Base-by-base conservation (phyloP, 2,113 vertebrate genomes). In the Beaufortia kweichowensis region DNA sequence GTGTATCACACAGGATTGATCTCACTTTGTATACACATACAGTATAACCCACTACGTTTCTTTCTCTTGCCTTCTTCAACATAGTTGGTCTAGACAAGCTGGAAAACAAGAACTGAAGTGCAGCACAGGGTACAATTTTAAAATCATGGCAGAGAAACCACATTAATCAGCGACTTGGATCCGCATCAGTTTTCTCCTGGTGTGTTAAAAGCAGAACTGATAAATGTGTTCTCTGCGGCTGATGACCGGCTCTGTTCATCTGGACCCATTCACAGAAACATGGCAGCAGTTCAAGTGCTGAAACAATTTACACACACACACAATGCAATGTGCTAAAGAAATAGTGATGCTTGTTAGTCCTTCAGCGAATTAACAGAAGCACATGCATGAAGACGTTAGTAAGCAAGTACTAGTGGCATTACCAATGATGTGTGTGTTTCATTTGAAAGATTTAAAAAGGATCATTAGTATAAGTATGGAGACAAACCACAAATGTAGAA, bases 91-190 rank as follows among this genome's bases (percentile, higher is more conserved):
- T 48, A 11, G 46, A 78, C 48, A 72, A 43, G 79, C 50, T 19
- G 64, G 77, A 66, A 60, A 71, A 60, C 70, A 78, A 71, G 15
- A 80, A 70, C 80, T 23, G 15, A 19, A 28, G 70, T 81, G 65
- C 75, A 79, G 29, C 55, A 33, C 46, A 60, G 48, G 66, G 29
- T 69, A 24, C 62, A 50, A 55, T 82, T 62, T 76, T 77, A 41
- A 79, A 82, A 83, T 70, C 9, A 71, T 68, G 75, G 76, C 69
- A 61, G 68, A 69, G 56, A 28, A 14, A 85, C 84, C 83, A n/a
- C 84, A 88, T 81, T 78, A 82, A 81, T 82, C 82, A 70, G 66
- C 43, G 68, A 77, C 79, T 82, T 79, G 76, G 73, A 53, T 81
- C 64, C 0, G 8, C 69, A 56, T 80, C 79, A 82, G 59, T 85